Evolutionary conservation across 23 tunicate species (phyloP).

Genomic region (Corella eumyota): DNA sequence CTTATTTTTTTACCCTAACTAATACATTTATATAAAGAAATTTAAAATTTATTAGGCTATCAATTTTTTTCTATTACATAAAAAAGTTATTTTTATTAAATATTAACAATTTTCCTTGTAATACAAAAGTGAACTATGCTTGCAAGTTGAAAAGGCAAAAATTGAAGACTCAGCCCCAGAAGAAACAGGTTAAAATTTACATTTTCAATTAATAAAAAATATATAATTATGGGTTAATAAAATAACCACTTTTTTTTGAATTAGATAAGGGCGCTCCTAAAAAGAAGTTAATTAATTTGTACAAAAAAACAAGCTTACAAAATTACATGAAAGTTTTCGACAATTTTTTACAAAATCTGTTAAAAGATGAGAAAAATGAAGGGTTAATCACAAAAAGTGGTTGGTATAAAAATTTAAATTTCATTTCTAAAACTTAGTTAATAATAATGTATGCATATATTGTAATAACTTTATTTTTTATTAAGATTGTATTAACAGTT

Average conservation of each 20-base stretch:
- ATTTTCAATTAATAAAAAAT: too few species aligned
- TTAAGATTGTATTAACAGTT: not conserved
- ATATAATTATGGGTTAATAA: too few species aligned
- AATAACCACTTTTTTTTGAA: too few species aligned
- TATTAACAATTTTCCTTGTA: too few species aligned
- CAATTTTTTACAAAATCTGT: slow-evolving; percentile 34
- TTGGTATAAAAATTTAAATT: not conserved
- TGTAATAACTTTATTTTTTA: too few species aligned
- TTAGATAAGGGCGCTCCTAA: too few species aligned
- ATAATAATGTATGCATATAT: too few species aligned
- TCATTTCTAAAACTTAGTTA: too few species aligned
- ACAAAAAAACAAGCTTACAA: slow-evolving; percentile 44
- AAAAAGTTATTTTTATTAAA: slow-evolving; percentile 5
- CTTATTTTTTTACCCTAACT: too few species aligned
- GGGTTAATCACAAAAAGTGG: slow-evolving; percentile 4
- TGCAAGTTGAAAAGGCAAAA: slow-evolving; percentile 36
- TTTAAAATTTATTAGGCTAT: too few species aligned
- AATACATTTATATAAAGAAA: too few species aligned
- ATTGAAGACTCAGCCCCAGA: slow-evolving; percentile 11
- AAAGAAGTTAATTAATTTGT: slow-evolving; percentile 13
- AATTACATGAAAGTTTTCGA: slow-evolving; percentile 61
- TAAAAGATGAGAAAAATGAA: slow-evolving; percentile 9
- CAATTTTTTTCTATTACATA: not conserved
- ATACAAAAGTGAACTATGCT: slow-evolving; percentile 50
- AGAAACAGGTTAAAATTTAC: not conserved